phyloP scores from a whole-genome alignment of 2,888 invertebrate genomes.

The Isotomurus palustris region DNA sequence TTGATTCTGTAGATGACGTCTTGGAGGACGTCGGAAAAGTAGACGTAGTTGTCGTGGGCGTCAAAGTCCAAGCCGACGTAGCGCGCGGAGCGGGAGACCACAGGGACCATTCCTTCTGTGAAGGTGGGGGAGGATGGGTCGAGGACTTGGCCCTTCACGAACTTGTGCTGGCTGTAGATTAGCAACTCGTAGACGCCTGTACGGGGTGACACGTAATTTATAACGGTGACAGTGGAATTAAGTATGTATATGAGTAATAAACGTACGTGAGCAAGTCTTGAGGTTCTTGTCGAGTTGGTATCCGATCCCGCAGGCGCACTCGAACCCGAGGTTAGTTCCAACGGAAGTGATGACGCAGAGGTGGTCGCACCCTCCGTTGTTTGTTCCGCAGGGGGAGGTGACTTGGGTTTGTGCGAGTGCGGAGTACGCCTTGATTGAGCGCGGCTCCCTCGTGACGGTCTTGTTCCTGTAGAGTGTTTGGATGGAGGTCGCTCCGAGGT shows the following conservation, averaged over 20 bases:
- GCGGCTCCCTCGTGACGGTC: constrained; percentile 70
- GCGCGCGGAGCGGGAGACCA: constrained; percentile 82
- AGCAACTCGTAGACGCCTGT: constrained; percentile 76
- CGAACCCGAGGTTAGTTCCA: constrained; percentile 61
- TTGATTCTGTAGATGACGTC: constrained; percentile 75
- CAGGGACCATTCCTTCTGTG: constrained; percentile 91
- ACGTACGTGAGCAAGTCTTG: too few relatives aligned
- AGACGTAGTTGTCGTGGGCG: constrained; percentile 81
- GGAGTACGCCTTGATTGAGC: constrained; percentile 77
- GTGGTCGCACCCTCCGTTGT: constrained; percentile 86
- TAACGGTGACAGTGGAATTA: too few relatives aligned
- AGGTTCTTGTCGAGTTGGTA: constrained; percentile 58
- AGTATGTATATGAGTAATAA: too few relatives aligned
- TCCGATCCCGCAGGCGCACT: constrained; percentile 89
- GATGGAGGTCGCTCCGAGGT: constrained; percentile 71
- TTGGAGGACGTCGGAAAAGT: constrained; percentile 91
- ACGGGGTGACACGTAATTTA: too few relatives aligned
- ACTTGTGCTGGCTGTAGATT: constrained; percentile 91
- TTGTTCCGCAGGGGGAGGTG: constrained; percentile 68
- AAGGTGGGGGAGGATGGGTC: constrained; percentile 64
- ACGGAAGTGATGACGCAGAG: constrained; percentile 78
- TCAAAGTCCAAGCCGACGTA: constrained; percentile 96
- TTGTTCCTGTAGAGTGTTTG: constrained; percentile 74
- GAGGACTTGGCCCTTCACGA: constrained; percentile 87
- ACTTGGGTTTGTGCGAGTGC: constrained; percentile 68